Evolutionary conservation across 1,140 invertebrate species (phyloP).

Genomic region (Pseudobourletiella spinata): DNA sequence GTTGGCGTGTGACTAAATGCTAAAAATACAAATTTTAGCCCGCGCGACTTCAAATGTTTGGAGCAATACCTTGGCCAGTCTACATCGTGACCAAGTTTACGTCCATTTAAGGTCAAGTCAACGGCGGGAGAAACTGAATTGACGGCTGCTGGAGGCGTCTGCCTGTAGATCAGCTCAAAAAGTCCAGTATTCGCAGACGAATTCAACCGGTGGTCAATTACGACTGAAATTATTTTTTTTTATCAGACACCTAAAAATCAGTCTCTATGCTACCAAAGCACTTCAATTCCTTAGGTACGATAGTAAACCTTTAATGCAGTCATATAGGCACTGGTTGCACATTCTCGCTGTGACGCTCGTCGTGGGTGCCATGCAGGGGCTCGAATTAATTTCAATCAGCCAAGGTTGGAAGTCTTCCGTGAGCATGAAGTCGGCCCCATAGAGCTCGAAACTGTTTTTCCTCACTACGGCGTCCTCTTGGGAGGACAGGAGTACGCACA

Average conservation of each 20-base stretch:
- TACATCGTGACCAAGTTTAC: too few relatives aligned
- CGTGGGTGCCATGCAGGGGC: conserved; percentile 78
- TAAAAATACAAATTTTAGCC: too few relatives aligned
- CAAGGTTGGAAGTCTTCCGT: conserved; percentile 81
- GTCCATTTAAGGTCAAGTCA: too few relatives aligned
- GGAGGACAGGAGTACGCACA: conserved; percentile 74
- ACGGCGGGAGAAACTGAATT: too few relatives aligned
- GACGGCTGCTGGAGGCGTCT: too few relatives aligned
- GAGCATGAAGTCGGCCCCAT: conserved; percentile 86
- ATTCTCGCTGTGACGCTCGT: conserved; percentile 78
- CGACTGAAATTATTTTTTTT: not conserved
- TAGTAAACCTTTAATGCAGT: conserved; percentile 77
- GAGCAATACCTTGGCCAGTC: too few relatives aligned
- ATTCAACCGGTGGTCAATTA: not conserved
- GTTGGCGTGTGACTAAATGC: too few relatives aligned
- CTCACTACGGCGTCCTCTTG: conserved; percentile 69
- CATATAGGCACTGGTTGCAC: conserved; percentile 77
- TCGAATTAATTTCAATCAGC: conserved; percentile 91
- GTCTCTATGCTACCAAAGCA: not conserved
- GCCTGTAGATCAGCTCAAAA: not conserved
- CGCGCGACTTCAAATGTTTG: too few relatives aligned
- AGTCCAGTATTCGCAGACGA: not conserved
- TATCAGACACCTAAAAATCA: not conserved
- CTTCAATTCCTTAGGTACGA: not conserved
- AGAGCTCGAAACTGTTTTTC: conserved; percentile 83